These are phyloP conservation scores for Mus musculus DNA, from an alignment of 2,113 vertebrate species.

Conservation along the genomic window DNA sequence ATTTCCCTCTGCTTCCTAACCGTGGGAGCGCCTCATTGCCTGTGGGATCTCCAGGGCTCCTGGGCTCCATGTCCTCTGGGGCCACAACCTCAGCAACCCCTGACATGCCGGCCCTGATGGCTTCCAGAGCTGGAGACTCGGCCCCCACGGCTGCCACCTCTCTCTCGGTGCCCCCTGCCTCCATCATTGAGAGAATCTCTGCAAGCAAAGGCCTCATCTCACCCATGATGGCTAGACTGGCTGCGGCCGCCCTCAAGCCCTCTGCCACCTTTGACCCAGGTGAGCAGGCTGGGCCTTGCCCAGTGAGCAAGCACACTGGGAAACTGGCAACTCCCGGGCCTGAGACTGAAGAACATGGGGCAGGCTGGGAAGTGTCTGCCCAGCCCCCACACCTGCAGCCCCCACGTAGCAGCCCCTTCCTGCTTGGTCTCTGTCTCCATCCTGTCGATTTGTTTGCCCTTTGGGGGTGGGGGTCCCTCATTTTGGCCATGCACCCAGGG, in stretches of 20 bases:
- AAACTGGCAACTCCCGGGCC: background rate
- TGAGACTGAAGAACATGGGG: background rate
- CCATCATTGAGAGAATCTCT: slow-evolving; percentile 98
- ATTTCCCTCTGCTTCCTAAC: slow-evolving; percentile 93
- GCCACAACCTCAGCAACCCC: slow-evolving; percentile 83
- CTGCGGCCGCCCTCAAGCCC: slow-evolving; percentile 97
- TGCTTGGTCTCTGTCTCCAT: background rate
- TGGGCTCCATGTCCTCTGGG: slow-evolving; percentile 88
- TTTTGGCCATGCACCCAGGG: background rate
- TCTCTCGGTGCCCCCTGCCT: slow-evolving; percentile 90
- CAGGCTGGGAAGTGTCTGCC: background rate
- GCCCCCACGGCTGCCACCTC: slow-evolving; percentile 84
- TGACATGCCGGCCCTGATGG: slow-evolving; percentile 89
- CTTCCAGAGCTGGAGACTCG: slow-evolving; percentile 88
- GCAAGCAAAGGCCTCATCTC: slow-evolving; percentile 99
- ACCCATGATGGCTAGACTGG: slow-evolving; percentile 98
- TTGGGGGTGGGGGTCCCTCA: background rate
- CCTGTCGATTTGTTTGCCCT: background rate
- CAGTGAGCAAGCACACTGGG: background rate
- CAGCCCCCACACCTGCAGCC: background rate
- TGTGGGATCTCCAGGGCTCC: slow-evolving; percentile 89
- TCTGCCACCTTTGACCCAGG: slow-evolving; percentile 92
- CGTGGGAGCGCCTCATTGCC: slow-evolving; percentile 91
- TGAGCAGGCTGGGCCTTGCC: slow-evolving; percentile 84
- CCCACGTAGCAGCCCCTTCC: background rate